Percentiles rank a stretch among this genome's conserved stretches.
Conservation (phyloP, 2,797 vertebrate species). For the Phataginus tricuspis region DNA sequence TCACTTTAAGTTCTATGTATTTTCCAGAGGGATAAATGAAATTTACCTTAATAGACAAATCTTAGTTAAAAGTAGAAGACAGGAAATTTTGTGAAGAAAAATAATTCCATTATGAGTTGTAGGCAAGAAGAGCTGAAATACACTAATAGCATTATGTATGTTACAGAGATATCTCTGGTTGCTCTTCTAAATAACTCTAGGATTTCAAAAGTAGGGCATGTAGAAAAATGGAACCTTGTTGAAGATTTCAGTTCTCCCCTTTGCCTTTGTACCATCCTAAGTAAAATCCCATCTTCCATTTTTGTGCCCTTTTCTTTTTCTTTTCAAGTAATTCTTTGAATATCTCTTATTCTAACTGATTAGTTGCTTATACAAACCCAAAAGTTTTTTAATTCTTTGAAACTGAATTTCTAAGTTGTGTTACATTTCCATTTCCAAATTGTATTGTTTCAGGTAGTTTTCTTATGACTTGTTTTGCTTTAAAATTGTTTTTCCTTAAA, state of each 20-base stretch:
- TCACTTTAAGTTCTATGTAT: constrained; percentile 16
- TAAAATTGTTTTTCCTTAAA: not conserved
- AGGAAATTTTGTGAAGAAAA: constrained; percentile 48
- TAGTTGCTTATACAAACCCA: constrained; percentile 34
- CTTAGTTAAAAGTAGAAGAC: constrained; percentile 43
- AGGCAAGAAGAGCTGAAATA: constrained; percentile 24
- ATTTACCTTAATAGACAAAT: constrained; percentile 1
- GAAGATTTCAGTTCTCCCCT: not conserved
- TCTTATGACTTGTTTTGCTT: constrained; percentile 45
- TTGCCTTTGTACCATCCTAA: not conserved
- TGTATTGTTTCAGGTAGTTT: constrained; percentile 27
- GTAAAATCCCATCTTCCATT: constrained; percentile 5
- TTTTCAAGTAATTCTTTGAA: constrained; percentile 17
- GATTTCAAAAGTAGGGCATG: not conserved
- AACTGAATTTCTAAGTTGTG: constrained; percentile 35
- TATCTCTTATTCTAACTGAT: not conserved
- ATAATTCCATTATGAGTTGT: constrained; percentile 21
- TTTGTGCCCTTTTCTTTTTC: constrained; percentile 29
- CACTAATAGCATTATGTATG: not conserved
- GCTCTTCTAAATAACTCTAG: constrained; percentile 43
- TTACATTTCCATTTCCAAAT: constrained; percentile 42
- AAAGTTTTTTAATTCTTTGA: constrained; percentile 46
- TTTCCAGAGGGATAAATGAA: constrained; percentile 41
- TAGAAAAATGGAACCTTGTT: not conserved
- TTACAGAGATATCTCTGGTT: constrained; percentile 37